Evolutionary conservation across 2,113 vertebrate genomes (phyloP).

Genomic region (Heterochromis multidens): DNA sequence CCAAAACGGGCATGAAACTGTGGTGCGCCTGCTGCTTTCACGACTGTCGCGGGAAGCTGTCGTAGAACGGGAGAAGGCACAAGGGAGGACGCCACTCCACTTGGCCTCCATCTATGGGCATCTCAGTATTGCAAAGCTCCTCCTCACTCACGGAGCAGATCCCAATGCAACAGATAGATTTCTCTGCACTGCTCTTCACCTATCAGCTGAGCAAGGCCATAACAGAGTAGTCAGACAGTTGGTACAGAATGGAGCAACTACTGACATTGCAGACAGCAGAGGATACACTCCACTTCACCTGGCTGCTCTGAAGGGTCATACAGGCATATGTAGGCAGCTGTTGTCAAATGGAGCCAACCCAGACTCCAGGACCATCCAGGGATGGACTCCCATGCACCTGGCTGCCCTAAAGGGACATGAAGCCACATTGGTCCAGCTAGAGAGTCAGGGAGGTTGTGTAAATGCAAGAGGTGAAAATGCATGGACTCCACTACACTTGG

Average conservation of each 20-base stretch:
- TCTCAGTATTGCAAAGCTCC: constrained; percentile 78
- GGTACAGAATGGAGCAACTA: constrained; percentile 63
- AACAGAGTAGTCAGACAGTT: constrained; percentile 80
- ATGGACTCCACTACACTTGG: constrained; percentile 84
- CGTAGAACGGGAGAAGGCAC: constrained; percentile 58
- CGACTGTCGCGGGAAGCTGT: constrained; percentile 61
- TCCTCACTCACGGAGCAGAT: constrained; percentile 76
- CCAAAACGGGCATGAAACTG: constrained; percentile 85
- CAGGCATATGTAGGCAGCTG: constrained; percentile 82
- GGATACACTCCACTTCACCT: constrained; percentile 80
- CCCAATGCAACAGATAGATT: constrained; percentile 72
- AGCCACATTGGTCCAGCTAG: constrained; percentile 74
- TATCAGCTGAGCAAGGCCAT: constrained; percentile 80
- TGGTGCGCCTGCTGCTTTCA: constrained; percentile 80
- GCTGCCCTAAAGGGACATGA: constrained; percentile 80
- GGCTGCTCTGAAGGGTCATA: constrained; percentile 76
- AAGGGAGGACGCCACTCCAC: constrained; percentile 79
- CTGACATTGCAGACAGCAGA: constrained; percentile 67
- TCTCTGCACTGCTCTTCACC: constrained; percentile 76
- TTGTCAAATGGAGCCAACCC: constrained; percentile 70
- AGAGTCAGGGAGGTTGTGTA: constrained; percentile 61
- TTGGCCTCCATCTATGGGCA: constrained; percentile 81
- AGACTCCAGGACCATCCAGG: constrained; percentile 74
- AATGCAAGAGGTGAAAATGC: constrained; percentile 69
- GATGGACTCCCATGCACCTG: constrained; percentile 84